Evolutionary conservation across 1,140 invertebrate species (phyloP), one percentile per base, ranked within the genome.

Genomic region (Lepidurus apus): DNA sequence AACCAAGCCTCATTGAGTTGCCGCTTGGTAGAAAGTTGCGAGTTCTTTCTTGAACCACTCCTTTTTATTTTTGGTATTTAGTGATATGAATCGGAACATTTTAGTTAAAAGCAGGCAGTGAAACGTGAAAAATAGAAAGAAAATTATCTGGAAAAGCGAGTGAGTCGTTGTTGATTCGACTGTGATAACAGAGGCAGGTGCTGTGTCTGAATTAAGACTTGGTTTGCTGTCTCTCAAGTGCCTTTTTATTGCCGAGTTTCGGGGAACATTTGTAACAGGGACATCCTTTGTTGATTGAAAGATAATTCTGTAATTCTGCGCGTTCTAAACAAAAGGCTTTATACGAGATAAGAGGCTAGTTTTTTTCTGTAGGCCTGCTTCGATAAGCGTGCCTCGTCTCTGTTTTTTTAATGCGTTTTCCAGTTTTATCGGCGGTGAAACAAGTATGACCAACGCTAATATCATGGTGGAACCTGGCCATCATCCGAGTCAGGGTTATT

Each of bases 141-240:
- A 65, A 13, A 5, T 65, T 65, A 11, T n/a, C 17, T 21, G 21
- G 6, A 21, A 65, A 7, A 47, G 45, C 6, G 53, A 65, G 3
- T 21, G 53, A 21, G 7, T n/a, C 53, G 53, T 65, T 65, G 53
- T 65, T 65, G 53, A 65, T 65, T 65, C 53, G 53, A 11, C 53
- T 65, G 53, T 65, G 53, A 65, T 65, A 65, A 65, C 53, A 65
- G 53, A 65, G 53, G 53, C 53, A 65, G 53, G 53, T 65, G 53
- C 53, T 65, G 17, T 65, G 17, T 21, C 53, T 65, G 53, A 65
- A 65, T 65, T 65, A 65, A 21, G 21, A 13, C 53, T 65, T 13
- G 53, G 8, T 65, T 65, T 65, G 17, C 53, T 65, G 53, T 65
- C 53, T 65, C 21, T n/a, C 53, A 65, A 65, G 53, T 65, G 53